These are phyloP conservation scores for Apotomis capreana DNA, from an alignment of 2,888 invertebrate genomes.

Conservation along the genomic window DNA sequence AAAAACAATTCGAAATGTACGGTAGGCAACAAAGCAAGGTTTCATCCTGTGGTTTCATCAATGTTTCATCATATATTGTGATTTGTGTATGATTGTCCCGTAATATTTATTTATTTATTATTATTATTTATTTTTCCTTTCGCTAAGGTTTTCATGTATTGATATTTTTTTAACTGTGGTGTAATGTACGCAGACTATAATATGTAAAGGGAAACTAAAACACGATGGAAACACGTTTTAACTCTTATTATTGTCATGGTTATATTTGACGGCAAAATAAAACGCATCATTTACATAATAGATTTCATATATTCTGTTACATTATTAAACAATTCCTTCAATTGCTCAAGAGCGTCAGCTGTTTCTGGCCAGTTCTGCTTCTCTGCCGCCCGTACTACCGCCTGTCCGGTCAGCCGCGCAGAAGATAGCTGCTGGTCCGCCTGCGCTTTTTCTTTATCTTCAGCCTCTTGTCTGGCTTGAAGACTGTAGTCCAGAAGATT, in stretches of 20 bases:
- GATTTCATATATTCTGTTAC: slow-evolving; percentile 78
- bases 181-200: too few species aligned
- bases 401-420: slow-evolving; percentile 82
- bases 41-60: too few species aligned
- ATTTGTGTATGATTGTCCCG: too few species aligned
- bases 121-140: too few species aligned
- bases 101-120: too few species aligned
- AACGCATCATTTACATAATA: slow-evolving; percentile 57
- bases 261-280: slow-evolving; percentile 44
- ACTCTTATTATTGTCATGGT: neutral
- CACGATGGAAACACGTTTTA: neutral
- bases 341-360: slow-evolving; percentile 58
- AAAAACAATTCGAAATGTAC: neutral
- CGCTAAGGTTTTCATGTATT: neutral
- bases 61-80: neutral
- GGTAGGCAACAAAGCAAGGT: neutral
- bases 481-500: slow-evolving; percentile 84
- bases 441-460: slow-evolving; percentile 76
- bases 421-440: slow-evolving; percentile 84
- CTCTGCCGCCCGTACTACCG: slow-evolving; percentile 78
- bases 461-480: slow-evolving; percentile 76
- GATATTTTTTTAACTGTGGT: too few species aligned
- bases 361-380: slow-evolving; percentile 77
- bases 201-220: too few species aligned
- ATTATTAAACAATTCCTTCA: slow-evolving; percentile 61